Base-by-base conservation (phyloP, 2,797 vertebrate species). In the Melanotaenia boesemani region DNA sequence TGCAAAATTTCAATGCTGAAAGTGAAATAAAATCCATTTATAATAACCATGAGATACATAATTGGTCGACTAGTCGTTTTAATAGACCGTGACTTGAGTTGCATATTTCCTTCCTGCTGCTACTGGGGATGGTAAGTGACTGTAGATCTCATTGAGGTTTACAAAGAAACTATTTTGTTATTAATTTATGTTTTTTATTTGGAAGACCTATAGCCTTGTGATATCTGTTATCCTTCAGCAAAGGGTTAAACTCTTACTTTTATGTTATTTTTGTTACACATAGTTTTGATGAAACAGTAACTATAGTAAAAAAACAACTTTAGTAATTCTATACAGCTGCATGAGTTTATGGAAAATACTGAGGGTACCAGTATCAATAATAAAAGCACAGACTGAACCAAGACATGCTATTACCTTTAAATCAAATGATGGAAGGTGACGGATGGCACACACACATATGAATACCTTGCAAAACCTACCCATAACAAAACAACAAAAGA, bases 371-470 rank as follows among this genome's bases (percentile, higher is more conserved):
- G 48, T 56, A 37, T 44, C 20, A 66, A 64, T 64, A 60, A 59
- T 66, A 24, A 30, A 63, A 75, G 18, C 6, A 61, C 34, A 63
- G 22, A 63, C 55, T 68, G 44, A 52, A 37, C 11, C 37, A 32
- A 37, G 30, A 39, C 32, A 71, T 55, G 34, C 32, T 39, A 69
- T 6, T 20, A 44, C 36, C 61, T 57, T 36, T 10, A 44, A 36
- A 37, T 54, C n/a, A 54, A 54, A 54, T 10, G n/a, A 24, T 52
- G 52, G 24, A 22, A 54, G 22, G 52, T 54, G 52, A 26, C 10
- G 11, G 22, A 54, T 13, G 4, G 22, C 22, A 26, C 22, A 24
- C 50, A 54, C 24, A 55, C 24, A 55, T 28, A 24, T 5, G 1
- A 55, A 55, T 28, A 26, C 12, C 26, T 12, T 1, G 11, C 24